Evolutionary conservation across 2,888 invertebrate species (phyloP), one percentile per base, ranked within the genome.

Genomic region (Hirtodrosophila duncani): DNA sequence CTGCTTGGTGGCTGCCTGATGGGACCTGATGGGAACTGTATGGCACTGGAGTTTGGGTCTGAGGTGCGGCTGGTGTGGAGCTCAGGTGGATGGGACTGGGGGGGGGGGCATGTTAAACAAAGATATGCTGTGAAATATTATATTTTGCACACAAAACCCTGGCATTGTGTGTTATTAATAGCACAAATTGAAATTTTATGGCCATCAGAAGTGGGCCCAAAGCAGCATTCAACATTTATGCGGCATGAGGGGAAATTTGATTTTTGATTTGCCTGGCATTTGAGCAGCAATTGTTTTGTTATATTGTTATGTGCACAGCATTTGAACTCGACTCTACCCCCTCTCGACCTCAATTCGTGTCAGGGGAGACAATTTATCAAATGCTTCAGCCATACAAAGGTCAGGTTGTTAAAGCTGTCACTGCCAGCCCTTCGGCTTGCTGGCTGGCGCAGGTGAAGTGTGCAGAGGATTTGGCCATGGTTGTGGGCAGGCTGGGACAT

Each of bases 131-230:
- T 71, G 58, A 71, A 74, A 68, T 68, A 71, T 71, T 70, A 66
- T 43, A 48, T 62, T 49, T 33, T 11, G 44, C 33, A 30, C 27
- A 38, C 41, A 17, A 41, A 39, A 43, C 29, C 33, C 26, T 51
- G 48, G 41, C 41, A 67, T 69, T 70, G 56, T 62, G 49, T 42
- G 55, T 59, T 75, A 75, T 75, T 71, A 71, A 75, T 71, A 75
- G 67, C 48, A 48, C 44, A 60, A 72, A 72, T 71, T 67, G 75
- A 72, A 71, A 69, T 72, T 69, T 72, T 67, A 72, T 75, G 50
- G 58, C 60, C 36, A 41, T 39, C 27, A 43, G n/a, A n/a, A n/a
- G n/a, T n/a, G n/a, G n/a, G n/a, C n/a, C n/a, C n/a, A n/a, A n/a
- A n/a, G n/a, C n/a, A n/a, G 24, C 17, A 26, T 45, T 20, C 46